phyloP scores from a whole-genome alignment of 2,113 vertebrate genomes.

The Phylloscopus trochilus region DNA sequence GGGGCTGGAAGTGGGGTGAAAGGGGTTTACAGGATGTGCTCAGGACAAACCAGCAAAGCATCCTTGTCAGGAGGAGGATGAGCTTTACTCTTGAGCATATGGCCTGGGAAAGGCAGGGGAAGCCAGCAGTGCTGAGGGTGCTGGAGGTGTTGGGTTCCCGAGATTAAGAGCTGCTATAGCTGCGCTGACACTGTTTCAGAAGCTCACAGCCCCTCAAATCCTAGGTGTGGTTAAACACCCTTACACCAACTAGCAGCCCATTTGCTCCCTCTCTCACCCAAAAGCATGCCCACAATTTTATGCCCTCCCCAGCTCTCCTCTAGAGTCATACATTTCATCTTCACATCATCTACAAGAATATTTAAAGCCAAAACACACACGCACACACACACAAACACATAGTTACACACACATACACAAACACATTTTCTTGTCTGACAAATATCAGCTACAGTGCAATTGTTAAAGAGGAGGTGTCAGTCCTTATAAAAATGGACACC shows the following conservation, averaged over 20 bases:
- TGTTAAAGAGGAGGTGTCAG: slow-evolving; percentile 18
- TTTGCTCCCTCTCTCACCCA: background rate
- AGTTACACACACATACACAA: slow-evolving; percentile 47
- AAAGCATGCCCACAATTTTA: background rate
- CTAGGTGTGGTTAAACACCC: background rate
- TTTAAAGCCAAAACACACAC: slow-evolving; percentile 33
- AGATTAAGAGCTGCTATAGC: background rate
- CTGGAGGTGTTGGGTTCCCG: slow-evolving; percentile 22
- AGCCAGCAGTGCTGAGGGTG: slow-evolving; percentile 19
- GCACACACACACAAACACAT: background rate
- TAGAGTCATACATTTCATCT: background rate
- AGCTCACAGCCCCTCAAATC: background rate
- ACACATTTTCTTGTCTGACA: slow-evolving; percentile 34
- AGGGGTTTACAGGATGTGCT: background rate
- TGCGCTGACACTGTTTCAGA: background rate
- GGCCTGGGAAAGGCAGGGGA: background rate
- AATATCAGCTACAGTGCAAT: background rate
- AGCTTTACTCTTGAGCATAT: background rate
- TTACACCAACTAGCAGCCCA: background rate
- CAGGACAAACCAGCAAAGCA: rapidly evolving
- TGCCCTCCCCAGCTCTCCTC: background rate
- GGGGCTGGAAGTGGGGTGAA: background rate
- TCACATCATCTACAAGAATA: background rate
- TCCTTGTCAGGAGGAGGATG: background rate
- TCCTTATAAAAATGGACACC: slow-evolving; percentile 27